Percentiles rank a stretch among this genome's conserved stretches.
Conservation (phyloP, 2,797 vertebrate genomes). For the Streptopelia turtur region DNA sequence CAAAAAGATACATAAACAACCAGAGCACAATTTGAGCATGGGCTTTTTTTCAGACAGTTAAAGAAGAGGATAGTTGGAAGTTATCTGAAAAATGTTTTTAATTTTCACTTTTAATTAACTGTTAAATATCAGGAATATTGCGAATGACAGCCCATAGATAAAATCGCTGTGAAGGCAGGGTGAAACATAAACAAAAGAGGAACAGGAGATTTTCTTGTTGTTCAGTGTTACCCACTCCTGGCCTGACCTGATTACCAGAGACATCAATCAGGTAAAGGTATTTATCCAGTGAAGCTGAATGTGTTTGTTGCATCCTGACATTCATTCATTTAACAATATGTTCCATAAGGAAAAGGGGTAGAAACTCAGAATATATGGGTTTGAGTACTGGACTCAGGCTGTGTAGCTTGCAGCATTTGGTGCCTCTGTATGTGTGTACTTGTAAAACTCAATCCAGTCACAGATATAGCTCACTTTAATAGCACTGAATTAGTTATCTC, state of each 20-base stretch:
- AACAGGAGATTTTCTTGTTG: background rate
- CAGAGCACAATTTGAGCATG: background rate
- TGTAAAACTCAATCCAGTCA: background rate
- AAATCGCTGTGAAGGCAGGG: background rate
- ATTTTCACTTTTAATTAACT: background rate
- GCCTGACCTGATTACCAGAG: background rate
- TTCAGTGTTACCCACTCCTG: background rate
- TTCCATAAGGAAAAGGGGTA: background rate
- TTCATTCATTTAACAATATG: background rate
- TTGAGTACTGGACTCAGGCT: background rate
- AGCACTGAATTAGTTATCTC: slow-evolving; percentile 8
- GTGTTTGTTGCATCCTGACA: background rate
- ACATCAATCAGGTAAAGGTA: background rate
- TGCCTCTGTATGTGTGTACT: background rate
- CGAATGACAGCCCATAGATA: background rate
- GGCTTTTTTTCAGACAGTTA: background rate
- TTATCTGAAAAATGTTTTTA: background rate
- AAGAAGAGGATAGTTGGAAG: background rate
- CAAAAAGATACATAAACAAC: background rate
- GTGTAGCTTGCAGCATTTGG: background rate
- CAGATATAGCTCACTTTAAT: background rate
- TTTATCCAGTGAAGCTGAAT: background rate
- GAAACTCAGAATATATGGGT: background rate
- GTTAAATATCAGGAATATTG: background rate
- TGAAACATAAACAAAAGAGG: background rate